Conservation (phyloP, 2,797 vertebrate genomes). For the Chrysocyon brachyurus region DNA sequence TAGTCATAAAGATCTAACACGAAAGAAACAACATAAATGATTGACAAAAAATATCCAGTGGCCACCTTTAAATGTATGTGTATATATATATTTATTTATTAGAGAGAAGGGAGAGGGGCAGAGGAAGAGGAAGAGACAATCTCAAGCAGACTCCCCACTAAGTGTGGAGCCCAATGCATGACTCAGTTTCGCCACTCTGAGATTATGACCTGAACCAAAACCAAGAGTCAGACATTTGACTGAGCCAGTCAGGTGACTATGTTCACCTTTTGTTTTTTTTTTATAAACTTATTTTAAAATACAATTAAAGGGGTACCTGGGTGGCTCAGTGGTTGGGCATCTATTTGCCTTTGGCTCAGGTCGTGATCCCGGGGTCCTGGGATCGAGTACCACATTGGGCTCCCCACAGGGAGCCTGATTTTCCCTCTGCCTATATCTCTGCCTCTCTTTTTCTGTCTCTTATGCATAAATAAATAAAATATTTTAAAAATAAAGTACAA, state of each 20-base stretch:
- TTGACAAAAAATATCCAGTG: background rate
- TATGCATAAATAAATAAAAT: no score
- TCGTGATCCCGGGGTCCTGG: no score
- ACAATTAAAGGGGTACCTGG: background rate
- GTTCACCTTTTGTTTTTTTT: background rate
- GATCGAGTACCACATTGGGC: no score
- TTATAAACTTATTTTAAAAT: slow-evolving; percentile 20
- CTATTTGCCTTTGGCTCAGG: no score
- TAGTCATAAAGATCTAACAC: background rate
- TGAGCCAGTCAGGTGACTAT: background rate
- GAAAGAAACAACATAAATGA: background rate
- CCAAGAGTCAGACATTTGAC: background rate
- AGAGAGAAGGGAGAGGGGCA: background rate
- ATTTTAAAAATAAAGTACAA: background rate
- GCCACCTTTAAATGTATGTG: background rate
- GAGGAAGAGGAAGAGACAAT: background rate
- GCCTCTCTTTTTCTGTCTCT: no score
- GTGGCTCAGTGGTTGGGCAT: no score
- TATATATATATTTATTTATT: background rate
- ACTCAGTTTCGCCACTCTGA: background rate
- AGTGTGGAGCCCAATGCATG: background rate
- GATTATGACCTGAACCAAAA: background rate
- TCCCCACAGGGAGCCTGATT: no score
- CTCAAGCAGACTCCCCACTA: background rate
- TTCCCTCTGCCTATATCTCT: no score